phyloP scores from a whole-genome alignment of 53 echinoderm and acorn worm species.

The Echinometra lucunter region DNA sequence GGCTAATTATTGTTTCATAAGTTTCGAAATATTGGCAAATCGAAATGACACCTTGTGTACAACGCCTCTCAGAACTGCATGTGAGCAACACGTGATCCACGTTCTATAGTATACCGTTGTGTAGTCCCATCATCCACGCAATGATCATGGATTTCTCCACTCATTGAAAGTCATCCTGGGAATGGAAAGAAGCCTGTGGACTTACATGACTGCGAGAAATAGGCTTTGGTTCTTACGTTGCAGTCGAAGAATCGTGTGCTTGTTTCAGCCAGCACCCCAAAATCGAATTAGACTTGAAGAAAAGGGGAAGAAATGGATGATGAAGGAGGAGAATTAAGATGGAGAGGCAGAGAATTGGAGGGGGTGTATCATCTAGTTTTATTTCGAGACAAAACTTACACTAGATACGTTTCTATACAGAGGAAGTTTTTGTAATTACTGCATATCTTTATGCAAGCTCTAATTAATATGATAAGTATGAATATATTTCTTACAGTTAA shows the following conservation, averaged over 20 bases:
- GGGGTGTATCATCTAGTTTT: neutral
- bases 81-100: no score
- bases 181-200: neutral
- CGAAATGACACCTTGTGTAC: no score
- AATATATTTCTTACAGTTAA: no score
- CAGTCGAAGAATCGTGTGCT: neutral
- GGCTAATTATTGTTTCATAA: no score
- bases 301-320: no score
- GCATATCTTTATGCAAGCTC: no score
- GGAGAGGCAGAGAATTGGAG: neutral
- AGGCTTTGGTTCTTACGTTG: conserved; percentile 19
- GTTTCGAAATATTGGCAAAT: no score
- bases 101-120: no score
- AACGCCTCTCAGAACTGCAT: no score
- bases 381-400: neutral
- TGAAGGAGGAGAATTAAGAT: neutral
- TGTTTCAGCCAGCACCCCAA: neutral
- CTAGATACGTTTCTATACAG: no score
- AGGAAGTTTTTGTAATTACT: neutral
- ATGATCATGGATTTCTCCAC: neutral
- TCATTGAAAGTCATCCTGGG: neutral
- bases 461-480: no score
- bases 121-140: neutral
- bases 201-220: neutral
- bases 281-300: neutral